Evolutionary conservation across 2,113 vertebrate species (phyloP).

Genomic region (Verasper variegatus): DNA sequence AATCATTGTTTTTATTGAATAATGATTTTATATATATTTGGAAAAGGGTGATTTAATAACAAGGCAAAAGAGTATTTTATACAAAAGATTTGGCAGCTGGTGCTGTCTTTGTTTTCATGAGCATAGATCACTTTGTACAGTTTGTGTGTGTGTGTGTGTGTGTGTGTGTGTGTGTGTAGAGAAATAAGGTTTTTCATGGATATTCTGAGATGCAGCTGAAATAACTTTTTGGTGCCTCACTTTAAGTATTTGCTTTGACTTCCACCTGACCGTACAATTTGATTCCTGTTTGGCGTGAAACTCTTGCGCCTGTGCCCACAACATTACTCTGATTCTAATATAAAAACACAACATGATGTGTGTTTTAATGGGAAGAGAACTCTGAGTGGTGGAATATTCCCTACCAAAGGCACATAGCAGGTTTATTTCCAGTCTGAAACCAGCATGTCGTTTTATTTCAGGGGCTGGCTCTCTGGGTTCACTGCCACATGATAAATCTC

Average conservation of each 20-base stretch:
- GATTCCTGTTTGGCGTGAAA: conserved; percentile 53
- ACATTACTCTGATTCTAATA: conserved; percentile 56
- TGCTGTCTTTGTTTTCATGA: conserved; percentile 55
- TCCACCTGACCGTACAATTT: conserved; percentile 61
- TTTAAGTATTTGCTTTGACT: conserved; percentile 67
- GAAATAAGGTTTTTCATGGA: not conserved
- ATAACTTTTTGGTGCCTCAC: conserved; percentile 55
- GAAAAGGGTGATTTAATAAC: conserved; percentile 60
- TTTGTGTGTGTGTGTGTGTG: no score
- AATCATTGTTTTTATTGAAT: conserved; percentile 60
- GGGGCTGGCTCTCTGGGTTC: conserved; percentile 39
- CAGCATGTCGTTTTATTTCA: conserved; percentile 48
- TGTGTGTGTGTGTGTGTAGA: conserved; percentile 5
- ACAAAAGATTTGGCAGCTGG: conserved; percentile 50
- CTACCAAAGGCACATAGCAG: conserved; percentile 32
- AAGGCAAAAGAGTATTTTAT: conserved; percentile 40
- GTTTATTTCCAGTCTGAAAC: conserved; percentile 57
- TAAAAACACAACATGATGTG: conserved; percentile 60
- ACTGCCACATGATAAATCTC: conserved; percentile 67
- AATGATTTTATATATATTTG: conserved; percentile 44
- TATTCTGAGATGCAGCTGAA: conserved; percentile 59
- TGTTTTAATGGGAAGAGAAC: conserved; percentile 50
- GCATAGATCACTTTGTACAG: conserved; percentile 44
- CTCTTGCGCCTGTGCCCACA: conserved; percentile 8
- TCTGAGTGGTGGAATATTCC: conserved; percentile 53